These are phyloP conservation scores for Amphiduros pacificus DNA, from an alignment of 2,888 invertebrate genomes.

Conservation along the genomic window DNA sequence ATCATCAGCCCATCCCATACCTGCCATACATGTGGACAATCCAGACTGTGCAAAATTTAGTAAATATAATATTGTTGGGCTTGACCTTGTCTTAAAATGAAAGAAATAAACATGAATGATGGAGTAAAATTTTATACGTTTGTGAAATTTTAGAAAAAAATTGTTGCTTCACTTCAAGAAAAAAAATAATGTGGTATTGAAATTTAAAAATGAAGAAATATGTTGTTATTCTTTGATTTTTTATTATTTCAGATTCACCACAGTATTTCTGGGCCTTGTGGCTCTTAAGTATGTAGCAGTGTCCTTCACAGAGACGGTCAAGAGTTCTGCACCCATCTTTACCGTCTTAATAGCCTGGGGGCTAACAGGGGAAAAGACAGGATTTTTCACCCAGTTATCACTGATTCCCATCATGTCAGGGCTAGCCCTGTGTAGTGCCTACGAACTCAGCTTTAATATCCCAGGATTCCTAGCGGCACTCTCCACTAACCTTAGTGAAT, in stretches of 20 bases:
- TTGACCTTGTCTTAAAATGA: too few species aligned
- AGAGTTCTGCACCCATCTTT: slow-evolving; percentile 78
- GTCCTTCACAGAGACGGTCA: slow-evolving; percentile 80
- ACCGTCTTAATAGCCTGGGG: slow-evolving; percentile 74
- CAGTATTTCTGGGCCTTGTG: slow-evolving; percentile 74
- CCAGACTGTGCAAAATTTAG: too few species aligned
- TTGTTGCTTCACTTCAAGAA: too few species aligned
- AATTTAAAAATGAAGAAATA: neutral
- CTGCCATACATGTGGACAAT: too few species aligned
- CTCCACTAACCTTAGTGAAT: slow-evolving; percentile 79
- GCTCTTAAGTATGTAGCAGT: slow-evolving; percentile 78
- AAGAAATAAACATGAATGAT: too few species aligned
- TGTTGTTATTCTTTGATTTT: neutral
- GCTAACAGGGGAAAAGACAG: slow-evolving; percentile 56
- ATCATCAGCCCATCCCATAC: too few species aligned
- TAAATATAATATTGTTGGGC: too few species aligned
- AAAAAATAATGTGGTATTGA: too few species aligned
- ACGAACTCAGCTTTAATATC: slow-evolving; percentile 75
- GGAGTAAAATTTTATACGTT: too few species aligned
- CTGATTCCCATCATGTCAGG: slow-evolving; percentile 78
- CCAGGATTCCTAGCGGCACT: slow-evolving; percentile 75
- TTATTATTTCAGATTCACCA: slow-evolving; percentile 67
- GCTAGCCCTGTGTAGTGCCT: slow-evolving; percentile 74
- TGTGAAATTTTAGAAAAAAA: too few species aligned
- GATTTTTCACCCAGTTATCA: slow-evolving; percentile 61